Base-by-base conservation (phyloP, 2,113 vertebrate species). In the Heterochromis multidens region DNA sequence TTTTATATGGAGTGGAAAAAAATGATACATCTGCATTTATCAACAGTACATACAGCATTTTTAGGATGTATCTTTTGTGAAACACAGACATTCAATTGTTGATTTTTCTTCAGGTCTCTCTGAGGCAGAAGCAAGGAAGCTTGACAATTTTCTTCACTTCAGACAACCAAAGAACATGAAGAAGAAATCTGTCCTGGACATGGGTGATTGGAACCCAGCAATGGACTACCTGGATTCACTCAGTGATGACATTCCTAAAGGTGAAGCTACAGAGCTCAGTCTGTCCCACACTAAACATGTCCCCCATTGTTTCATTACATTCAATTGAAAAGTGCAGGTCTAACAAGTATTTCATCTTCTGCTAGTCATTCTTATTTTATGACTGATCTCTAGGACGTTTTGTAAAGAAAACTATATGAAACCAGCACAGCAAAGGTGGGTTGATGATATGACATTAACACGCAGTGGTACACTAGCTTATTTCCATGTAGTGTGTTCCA, bases 61-160 rank as follows among this genome's bases (percentile, higher is more conserved):
- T 74, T 74, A 54, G 11, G 6, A 12, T 49, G 40, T 14, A n/a
- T 74, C 27, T 54, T 74, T 54, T 54, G 27, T 72, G 49, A 52
- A 72, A 52, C 25, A 31, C 31, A 6, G 10, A 43, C 5, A 40
- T 10, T 43, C 7, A 14, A 23, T 23, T 9, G 4, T 63, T 46
- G 37, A 35, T 35, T 92, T 21, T 79, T 91, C 37, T 37, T 59
- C 91, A 99, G 99, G 99, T 91, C 95, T 99, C 5, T 95, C 97
- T 59, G 80, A 95, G 77, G 93, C 43, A 0, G 97, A 98, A 37
- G 96, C 97, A 27, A 96, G 87, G 82, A 98, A 97, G 89, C 95
- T 98, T 31, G 95, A 95, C 62, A 97, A 95, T 86, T 99, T 97
- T 91, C 95, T 98, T 80, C 98, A 99, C 93, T 98, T 99, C 85